phyloP scores from a whole-genome alignment of 2,113 vertebrate species.

The Stomatorhinus ivindoensis region DNA sequence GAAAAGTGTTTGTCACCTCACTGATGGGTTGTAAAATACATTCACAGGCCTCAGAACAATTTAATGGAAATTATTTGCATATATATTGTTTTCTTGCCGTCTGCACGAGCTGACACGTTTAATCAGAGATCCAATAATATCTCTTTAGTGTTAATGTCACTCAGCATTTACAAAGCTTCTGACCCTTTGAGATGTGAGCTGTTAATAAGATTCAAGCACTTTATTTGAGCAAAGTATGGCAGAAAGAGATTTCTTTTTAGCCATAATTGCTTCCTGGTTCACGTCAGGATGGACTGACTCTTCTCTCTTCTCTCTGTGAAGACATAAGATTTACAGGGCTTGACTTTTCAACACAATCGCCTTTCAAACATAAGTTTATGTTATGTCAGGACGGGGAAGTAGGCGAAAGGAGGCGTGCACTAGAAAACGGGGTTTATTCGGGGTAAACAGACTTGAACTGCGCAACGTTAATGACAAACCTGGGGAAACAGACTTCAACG shows the following conservation, averaged over 20 bases:
- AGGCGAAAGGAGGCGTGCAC: too few relatives aligned
- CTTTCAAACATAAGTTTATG: not conserved
- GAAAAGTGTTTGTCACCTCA: not conserved
- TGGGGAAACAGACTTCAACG: too few relatives aligned
- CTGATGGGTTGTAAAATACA: not conserved
- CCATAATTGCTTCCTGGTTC: not conserved
- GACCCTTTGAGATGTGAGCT: not conserved
- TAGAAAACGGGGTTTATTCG: too few relatives aligned
- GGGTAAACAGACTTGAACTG: too few relatives aligned
- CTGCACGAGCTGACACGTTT: conserved; percentile 17
- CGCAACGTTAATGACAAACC: too few relatives aligned
- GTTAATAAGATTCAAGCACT: not conserved
- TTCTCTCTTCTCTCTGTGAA: not conserved
- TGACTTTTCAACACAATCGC: not conserved
- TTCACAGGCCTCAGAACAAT: not conserved
- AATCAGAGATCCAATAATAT: conserved; percentile 19
- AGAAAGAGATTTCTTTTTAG: not conserved
- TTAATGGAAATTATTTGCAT: conserved; percentile 17
- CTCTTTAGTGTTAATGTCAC: conserved; percentile 22
- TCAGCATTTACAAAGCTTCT: conserved; percentile 5
- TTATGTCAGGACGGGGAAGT: too few relatives aligned
- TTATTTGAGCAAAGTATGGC: not conserved
- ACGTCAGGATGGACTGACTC: not conserved
- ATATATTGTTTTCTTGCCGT: conserved; percentile 19
- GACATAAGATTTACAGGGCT: not conserved